These are phyloP conservation scores for Acrobeloides nanus DNA, from an alignment of 2,888 invertebrate genomes.

Conservation along the genomic window DNA sequence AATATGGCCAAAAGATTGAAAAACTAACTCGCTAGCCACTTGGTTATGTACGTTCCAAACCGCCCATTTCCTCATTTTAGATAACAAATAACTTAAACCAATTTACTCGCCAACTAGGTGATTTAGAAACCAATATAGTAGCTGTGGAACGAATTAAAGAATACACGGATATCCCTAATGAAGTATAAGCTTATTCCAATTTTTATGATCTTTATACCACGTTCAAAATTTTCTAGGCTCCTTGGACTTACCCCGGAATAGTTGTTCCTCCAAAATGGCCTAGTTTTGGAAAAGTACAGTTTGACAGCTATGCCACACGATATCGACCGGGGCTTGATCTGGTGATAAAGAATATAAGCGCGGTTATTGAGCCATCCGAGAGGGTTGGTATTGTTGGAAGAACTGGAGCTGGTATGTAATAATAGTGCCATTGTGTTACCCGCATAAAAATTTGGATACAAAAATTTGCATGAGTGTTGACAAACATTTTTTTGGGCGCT, in stretches of 20 bases:
- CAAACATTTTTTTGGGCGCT: too few relatives aligned
- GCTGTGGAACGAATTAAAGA: conserved; percentile 94
- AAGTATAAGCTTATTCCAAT: conserved; percentile 11
- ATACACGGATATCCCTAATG: conserved; percentile 64
- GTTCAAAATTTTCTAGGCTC: too few relatives aligned
- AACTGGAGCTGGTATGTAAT: conserved; percentile 58
- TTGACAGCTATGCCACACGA: conserved; percentile 65
- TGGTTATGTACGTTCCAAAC: too few relatives aligned
- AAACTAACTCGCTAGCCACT: too few relatives aligned
- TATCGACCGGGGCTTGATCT: conserved; percentile 69
- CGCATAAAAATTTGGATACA: too few relatives aligned
- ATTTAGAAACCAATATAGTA: conserved; percentile 93
- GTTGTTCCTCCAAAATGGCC: conserved; percentile 59
- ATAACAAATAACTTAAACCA: conserved; percentile 74
- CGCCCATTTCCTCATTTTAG: conserved; percentile 22
- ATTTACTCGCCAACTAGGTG: conserved; percentile 68
- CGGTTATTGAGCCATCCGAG: conserved; percentile 57
- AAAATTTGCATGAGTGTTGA: too few relatives aligned
- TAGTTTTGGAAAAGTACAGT: conserved; percentile 11
- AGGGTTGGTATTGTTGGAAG: conserved; percentile 48
- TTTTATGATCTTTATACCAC: too few relatives aligned
- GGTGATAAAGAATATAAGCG: conserved; percentile 59
- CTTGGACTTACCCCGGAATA: conserved; percentile 52
- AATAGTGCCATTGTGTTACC: too few relatives aligned
- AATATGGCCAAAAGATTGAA: too few relatives aligned